Evolutionary conservation across 2,113 vertebrate genomes (phyloP).

Genomic region (Pycnonotus jocosus): DNA sequence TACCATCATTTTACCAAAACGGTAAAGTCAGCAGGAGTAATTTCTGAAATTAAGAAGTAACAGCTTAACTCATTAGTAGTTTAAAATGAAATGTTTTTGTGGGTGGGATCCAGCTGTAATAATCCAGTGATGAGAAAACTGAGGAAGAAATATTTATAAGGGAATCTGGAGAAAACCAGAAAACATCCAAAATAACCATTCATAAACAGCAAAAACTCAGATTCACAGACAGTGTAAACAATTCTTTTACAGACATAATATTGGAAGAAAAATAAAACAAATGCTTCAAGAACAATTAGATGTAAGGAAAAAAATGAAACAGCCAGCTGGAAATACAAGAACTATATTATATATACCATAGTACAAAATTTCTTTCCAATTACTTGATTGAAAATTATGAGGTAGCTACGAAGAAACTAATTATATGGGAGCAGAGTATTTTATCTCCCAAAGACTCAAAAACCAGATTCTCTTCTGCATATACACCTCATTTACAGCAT

Average conservation of each 20-base stretch:
- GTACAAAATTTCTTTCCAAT: not conserved
- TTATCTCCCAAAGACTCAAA: not conserved
- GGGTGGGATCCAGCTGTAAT: not conserved
- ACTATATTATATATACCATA: not conserved
- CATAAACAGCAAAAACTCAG: not conserved
- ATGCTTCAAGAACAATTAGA: not conserved
- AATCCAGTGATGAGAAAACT: not conserved
- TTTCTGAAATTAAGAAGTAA: constrained; percentile 5
- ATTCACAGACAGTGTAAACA: not conserved
- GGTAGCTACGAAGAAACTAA: not conserved
- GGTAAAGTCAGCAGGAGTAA: not conserved
- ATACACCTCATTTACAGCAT: not conserved
- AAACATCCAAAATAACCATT: not conserved
- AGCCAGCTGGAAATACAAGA: not conserved
- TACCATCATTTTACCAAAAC: too few relatives aligned
- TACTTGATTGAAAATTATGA: not conserved
- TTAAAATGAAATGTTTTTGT: not conserved
- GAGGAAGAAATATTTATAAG: not conserved
- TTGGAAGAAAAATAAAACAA: not conserved
- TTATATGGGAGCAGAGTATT: not conserved
- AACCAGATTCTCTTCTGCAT: not conserved
- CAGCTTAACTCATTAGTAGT: not conserved
- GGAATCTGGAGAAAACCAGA: not conserved
- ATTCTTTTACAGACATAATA: not conserved
- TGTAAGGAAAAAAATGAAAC: not conserved